phyloP scores from a whole-genome alignment of 64 coral and sea anemone genomes.

The Astreopora myriophthalma region DNA sequence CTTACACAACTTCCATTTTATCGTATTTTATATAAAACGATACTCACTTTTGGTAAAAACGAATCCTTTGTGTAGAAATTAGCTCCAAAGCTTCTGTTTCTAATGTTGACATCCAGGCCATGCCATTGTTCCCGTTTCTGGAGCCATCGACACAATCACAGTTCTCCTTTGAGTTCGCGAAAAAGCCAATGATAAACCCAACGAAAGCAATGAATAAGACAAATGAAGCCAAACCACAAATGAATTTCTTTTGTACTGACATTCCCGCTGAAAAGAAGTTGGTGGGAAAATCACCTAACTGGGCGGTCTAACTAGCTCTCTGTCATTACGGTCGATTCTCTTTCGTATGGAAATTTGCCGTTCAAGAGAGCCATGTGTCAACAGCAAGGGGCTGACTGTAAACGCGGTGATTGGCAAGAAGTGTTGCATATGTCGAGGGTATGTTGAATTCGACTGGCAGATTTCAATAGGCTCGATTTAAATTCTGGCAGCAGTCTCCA shows the following conservation, averaged over 20 bases:
- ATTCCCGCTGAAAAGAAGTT: not conserved
- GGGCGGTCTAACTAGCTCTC: not conserved
- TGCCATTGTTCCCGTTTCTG: not conserved
- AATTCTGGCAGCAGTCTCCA: not conserved
- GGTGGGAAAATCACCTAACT: slow-evolving; percentile 5
- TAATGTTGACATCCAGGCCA: not conserved
- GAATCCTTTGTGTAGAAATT: not conserved
- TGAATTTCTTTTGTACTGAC: slow-evolving; percentile 47
- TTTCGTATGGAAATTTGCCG: slow-evolving; percentile 28
- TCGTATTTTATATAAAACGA: not conserved
- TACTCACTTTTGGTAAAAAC: slow-evolving; percentile 9
- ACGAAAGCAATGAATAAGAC: not conserved
- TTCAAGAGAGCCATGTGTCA: slow-evolving; percentile 6
- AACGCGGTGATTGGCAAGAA: not conserved
- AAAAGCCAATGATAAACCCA: slow-evolving; percentile 8
- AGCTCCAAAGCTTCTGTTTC: not conserved
- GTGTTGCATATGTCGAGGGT: not conserved
- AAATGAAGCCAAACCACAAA: slow-evolving; percentile 6
- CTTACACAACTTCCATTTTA: not conserved
- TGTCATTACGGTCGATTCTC: not conserved
- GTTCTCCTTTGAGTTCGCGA: not conserved
- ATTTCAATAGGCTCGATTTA: not conserved
- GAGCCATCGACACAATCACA: not conserved
- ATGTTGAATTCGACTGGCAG: slow-evolving; percentile 21
- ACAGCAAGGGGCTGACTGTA: not conserved